Conservation (phyloP, 2,888 invertebrate genomes). For the Ennomos fuscantarius region DNA sequence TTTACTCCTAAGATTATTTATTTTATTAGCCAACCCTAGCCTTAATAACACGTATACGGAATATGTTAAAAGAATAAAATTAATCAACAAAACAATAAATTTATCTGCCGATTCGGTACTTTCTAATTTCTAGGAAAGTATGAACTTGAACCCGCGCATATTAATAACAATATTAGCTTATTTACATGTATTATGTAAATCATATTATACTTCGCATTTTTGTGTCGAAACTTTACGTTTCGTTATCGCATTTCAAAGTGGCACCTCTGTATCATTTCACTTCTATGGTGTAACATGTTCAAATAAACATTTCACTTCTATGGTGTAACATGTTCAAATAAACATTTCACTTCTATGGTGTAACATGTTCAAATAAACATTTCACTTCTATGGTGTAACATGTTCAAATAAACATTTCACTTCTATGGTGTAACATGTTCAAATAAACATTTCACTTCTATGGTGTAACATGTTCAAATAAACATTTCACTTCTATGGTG, state of each 20-base stretch:
- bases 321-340: not conserved
- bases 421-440: not conserved
- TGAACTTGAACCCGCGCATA: conserved; percentile 37
- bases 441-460: conserved; percentile 1
- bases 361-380: not conserved
- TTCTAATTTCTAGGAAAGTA: conserved; percentile 40
- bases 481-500: conserved; percentile 1
- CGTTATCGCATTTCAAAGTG: not conserved
- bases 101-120: conserved; percentile 22
- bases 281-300: not conserved
- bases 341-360: conserved; percentile 1
- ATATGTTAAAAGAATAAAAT: conserved; percentile 15
- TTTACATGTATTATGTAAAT: conserved; percentile 26
- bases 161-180: conserved; percentile 12
- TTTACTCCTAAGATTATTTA: no score
- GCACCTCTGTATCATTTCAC: conserved; percentile 4
- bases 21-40: conserved; percentile 12
- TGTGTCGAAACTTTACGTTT: conserved; percentile 13
- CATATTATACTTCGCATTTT: conserved; percentile 16
- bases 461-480: not conserved
- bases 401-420: not conserved
- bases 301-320: not conserved
- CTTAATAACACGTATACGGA: conserved; percentile 15
- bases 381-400: not conserved
- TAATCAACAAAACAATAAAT: conserved; percentile 27